phyloP scores from a whole-genome alignment of 2,888 invertebrate species.

The Parasteatoda lunata region DNA sequence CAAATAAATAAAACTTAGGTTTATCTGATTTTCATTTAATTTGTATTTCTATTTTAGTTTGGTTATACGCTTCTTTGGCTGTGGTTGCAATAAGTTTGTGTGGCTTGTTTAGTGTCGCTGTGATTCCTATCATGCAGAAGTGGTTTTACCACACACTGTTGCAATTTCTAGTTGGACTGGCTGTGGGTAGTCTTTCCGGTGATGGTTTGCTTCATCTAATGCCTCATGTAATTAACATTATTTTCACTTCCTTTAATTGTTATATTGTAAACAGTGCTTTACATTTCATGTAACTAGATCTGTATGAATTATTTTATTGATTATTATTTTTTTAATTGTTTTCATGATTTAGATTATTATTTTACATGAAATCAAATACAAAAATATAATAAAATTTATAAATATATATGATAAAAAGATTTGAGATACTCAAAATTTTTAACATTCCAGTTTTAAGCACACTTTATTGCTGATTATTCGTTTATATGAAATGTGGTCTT shows the following conservation, averaged over 20 bases:
- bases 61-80: slow-evolving; percentile 88
- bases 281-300: not conserved
- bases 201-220: slow-evolving; percentile 93
- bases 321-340: not conserved
- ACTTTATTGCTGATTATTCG: no score
- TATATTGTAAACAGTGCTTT: not conserved
- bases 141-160: slow-evolving; percentile 91
- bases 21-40: not conserved
- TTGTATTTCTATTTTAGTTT: slow-evolving; percentile 78
- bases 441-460: no score
- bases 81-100: slow-evolving; percentile 90
- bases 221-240: slow-evolving; percentile 82
- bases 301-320: not conserved
- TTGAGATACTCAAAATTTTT: no score
- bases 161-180: slow-evolving; percentile 93
- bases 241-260: not conserved
- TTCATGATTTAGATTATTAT: not conserved
- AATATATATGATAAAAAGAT: no score
- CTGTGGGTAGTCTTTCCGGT: slow-evolving; percentile 92
- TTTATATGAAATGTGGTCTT: no score
- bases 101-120: slow-evolving; percentile 89
- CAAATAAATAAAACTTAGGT: not conserved
- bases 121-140: slow-evolving; percentile 89
- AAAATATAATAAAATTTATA: no score
- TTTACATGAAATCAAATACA: no score